Percentiles rank a stretch among this genome's conserved stretches.
phyloP scores from a whole-genome alignment of 2,888 invertebrate species.

The Schizaphis graminum region DNA sequence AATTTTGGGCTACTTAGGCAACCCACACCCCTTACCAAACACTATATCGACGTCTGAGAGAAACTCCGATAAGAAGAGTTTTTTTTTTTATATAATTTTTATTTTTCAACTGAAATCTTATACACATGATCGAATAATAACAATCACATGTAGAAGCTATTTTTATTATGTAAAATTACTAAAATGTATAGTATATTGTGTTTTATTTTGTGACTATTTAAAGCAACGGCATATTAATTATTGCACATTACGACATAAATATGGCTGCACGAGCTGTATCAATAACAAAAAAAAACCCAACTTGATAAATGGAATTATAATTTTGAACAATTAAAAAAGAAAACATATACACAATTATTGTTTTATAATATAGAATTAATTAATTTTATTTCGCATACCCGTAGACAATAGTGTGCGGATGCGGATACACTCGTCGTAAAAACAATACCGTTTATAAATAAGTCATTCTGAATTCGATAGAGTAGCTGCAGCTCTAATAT shows the following conservation, averaged over 20 bases:
- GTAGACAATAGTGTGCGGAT: neutral
- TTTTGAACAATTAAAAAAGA: neutral
- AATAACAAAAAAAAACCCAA: neutral
- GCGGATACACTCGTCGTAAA: neutral
- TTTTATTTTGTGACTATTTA: neutral
- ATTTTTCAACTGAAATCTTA: neutral
- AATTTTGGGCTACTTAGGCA: neutral
- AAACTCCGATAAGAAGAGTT: neutral
- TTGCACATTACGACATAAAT: too few species aligned
- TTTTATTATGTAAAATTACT: neutral
- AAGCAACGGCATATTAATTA: neutral
- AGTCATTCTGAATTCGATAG: neutral
- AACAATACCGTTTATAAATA: neutral
- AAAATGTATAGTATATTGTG: neutral
- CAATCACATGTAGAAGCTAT: neutral
- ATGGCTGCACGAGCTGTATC: neutral
- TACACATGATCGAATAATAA: neutral
- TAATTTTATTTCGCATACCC: neutral
- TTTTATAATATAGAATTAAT: neutral
- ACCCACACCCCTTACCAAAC: neutral
- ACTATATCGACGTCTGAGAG: neutral
- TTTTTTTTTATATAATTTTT: neutral
- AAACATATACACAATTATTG: neutral
- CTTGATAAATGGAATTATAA: neutral
- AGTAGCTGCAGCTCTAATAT: neutral